phyloP scores from a whole-genome alignment of 2,797 vertebrate genomes.

The Caiman crocodilus region DNA sequence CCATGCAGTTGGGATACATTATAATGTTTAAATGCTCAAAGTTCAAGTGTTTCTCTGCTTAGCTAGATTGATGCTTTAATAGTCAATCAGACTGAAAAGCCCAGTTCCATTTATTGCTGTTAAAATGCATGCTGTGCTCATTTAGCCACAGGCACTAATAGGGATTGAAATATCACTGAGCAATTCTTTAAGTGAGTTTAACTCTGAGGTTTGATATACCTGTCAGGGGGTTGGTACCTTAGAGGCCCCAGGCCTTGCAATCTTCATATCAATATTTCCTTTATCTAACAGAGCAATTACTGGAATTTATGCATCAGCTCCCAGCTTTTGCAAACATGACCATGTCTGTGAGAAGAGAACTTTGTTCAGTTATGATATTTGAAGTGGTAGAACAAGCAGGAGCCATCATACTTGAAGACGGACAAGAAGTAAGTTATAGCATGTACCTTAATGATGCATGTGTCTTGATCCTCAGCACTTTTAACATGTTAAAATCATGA shows the following conservation, averaged over 20 bases:
- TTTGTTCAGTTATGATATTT: slow-evolving; percentile 91
- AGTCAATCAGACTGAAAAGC: neutral
- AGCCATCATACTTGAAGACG: slow-evolving; percentile 86
- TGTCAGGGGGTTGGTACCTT: neutral
- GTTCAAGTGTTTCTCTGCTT: slow-evolving; percentile 31
- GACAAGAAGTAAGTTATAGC: slow-evolving; percentile 79
- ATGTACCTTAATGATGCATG: neutral
- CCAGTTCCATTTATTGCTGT: neutral
- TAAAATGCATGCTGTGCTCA: neutral
- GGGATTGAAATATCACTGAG: neutral
- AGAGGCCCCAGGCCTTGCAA: neutral
- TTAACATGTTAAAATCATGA: rapidly evolving
- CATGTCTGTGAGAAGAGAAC: slow-evolving; percentile 89
- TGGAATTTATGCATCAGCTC: slow-evolving; percentile 92
- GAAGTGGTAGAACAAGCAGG: slow-evolving; percentile 89
- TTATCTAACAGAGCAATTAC: slow-evolving; percentile 84
- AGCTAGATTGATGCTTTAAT: neutral
- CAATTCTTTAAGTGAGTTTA: neutral
- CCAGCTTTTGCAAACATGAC: slow-evolving; percentile 93
- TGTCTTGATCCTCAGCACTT: neutral
- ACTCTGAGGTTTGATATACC: neutral
- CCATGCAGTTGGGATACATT: neutral
- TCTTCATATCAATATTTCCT: slow-evolving; percentile 24
- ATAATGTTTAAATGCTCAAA: slow-evolving; percentile 31
- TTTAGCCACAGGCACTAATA: neutral